A percentile compares a stretch with the other conserved stretches of the same genome.
These are phyloP conservation scores for Pachyrhynchus sulphureomaculatus DNA, from an alignment of 1,140 invertebrate species.

Conservation along the genomic window DNA sequence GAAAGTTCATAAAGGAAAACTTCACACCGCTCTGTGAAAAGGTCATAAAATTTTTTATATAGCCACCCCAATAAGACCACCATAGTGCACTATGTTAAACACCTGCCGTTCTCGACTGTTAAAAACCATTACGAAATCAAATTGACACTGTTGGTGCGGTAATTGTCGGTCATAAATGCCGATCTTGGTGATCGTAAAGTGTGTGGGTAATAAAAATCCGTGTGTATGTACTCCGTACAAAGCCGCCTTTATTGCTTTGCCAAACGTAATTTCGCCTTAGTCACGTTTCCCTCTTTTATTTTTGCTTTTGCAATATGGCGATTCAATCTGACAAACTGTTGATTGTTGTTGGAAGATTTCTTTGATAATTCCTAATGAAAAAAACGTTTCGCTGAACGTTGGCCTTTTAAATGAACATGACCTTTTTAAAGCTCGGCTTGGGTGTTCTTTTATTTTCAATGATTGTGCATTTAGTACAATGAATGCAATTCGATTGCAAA, in stretches of 20 bases:
- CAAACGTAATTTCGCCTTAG: conserved; percentile 13
- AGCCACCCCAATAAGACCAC: conserved; percentile 7
- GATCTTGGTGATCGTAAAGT: conserved; percentile 7
- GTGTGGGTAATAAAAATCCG: conserved; percentile 3
- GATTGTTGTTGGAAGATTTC: no score
- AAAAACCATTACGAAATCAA: conserved; percentile 12
- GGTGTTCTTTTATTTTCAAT: no score
- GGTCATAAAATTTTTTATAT: conserved; percentile 4
- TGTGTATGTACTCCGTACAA: conserved; percentile 7
- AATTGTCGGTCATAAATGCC: conserved; percentile 6
- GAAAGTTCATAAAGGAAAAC: neutral
- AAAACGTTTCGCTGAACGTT: no score
- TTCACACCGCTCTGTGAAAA: neutral
- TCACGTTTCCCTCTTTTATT: conserved; percentile 3
- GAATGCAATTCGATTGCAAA: no score
- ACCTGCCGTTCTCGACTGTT: neutral
- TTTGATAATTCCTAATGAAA: no score
- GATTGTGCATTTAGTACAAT: no score
- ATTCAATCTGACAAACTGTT: no score
- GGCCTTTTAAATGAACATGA: no score
- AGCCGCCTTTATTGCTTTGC: conserved; percentile 11
- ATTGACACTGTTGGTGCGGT: conserved; percentile 10
- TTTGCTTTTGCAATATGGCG: neutral
- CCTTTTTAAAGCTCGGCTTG: no score
- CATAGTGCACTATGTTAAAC: conserved; percentile 4